A percentile compares a stretch with the other conserved stretches of the same genome.
Conservation (phyloP, 2,797 vertebrate species). For the Melanitta fusca region DNA sequence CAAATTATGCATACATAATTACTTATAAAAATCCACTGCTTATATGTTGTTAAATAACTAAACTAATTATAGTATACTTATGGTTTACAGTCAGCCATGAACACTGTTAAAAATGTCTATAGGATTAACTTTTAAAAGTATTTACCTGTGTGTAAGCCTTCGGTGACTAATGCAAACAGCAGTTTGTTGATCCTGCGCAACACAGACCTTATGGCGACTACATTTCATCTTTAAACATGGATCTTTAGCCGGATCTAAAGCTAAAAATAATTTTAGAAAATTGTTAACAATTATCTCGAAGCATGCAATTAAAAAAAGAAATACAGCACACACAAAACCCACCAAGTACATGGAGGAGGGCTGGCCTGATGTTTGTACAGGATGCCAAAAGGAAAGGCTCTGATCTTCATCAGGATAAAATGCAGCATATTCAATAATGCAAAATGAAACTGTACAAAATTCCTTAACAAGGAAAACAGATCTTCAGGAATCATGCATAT, state of each 20-base stretch:
- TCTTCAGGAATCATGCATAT: not conserved
- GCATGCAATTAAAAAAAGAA: not conserved
- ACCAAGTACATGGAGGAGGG: not conserved
- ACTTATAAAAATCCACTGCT: not conserved
- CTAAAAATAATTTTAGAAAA: conserved; percentile 76
- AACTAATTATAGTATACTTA: not conserved
- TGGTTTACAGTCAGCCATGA: not conserved
- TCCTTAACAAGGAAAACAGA: not conserved
- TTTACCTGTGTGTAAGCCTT: conserved; percentile 90
- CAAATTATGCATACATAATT: not conserved
- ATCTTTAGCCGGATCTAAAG: conserved; percentile 93
- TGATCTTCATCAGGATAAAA: not conserved
- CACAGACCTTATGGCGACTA: conserved; percentile 93
- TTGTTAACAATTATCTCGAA: conserved; percentile 47
- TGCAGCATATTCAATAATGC: not conserved
- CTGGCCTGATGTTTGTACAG: not conserved
- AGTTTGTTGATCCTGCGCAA: conserved; percentile 90
- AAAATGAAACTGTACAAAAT: not conserved
- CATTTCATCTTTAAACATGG: conserved; percentile 97
- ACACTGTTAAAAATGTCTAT: not conserved
- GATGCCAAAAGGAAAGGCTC: not conserved
- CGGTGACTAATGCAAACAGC: conserved; percentile 93
- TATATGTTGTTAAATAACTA: not conserved
- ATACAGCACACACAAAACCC: not conserved
- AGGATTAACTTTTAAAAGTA: conserved; percentile 31